These are phyloP conservation scores for Pterostichus madidus DNA, from an alignment of 2,888 invertebrate genomes.

Conservation along the genomic window DNA sequence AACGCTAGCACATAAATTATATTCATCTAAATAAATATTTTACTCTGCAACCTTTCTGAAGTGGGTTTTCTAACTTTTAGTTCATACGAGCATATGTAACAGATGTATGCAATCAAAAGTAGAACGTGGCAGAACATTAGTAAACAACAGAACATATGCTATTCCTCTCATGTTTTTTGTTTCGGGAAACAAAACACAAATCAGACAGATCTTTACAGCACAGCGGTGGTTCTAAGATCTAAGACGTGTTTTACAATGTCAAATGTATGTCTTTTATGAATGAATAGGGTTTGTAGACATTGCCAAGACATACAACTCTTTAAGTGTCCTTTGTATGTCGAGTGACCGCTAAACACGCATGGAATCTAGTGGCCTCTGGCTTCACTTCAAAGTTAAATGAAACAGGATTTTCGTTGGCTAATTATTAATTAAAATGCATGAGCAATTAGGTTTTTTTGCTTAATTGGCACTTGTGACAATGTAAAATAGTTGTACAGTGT, in stretches of 20 bases:
- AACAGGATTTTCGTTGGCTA: slow-evolving; percentile 10
- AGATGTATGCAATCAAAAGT: slow-evolving; percentile 43
- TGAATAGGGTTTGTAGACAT: slow-evolving; percentile 46
- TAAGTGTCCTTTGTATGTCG: slow-evolving; percentile 20
- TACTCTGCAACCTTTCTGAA: neutral
- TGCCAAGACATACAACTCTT: slow-evolving; percentile 32
- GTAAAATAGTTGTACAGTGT: no score
- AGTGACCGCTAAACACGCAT: slow-evolving; percentile 38
- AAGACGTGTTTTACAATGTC: slow-evolving; percentile 21
- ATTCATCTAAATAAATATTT: no score
- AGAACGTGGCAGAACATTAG: slow-evolving; percentile 1
- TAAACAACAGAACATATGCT: slow-evolving; percentile 50
- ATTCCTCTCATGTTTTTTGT: slow-evolving; percentile 28
- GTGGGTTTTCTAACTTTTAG: slow-evolving; percentile 8
- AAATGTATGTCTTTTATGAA: slow-evolving; percentile 50
- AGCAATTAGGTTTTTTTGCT: slow-evolving; percentile 10
- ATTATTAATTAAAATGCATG: slow-evolving; percentile 34
- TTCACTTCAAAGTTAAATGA: slow-evolving; percentile 9
- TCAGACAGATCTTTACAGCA: slow-evolving; percentile 31
- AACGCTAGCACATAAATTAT: no score
- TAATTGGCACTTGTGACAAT: neutral
- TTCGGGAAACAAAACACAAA: slow-evolving; percentile 46
- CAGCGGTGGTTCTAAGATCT: neutral
- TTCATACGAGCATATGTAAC: neutral
- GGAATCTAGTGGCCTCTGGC: slow-evolving; percentile 5